Evolutionary conservation across 2,797 vertebrate genomes (phyloP), one percentile per base, ranked within the genome.

Genomic region (Ctenopoma kingsleyae): DNA sequence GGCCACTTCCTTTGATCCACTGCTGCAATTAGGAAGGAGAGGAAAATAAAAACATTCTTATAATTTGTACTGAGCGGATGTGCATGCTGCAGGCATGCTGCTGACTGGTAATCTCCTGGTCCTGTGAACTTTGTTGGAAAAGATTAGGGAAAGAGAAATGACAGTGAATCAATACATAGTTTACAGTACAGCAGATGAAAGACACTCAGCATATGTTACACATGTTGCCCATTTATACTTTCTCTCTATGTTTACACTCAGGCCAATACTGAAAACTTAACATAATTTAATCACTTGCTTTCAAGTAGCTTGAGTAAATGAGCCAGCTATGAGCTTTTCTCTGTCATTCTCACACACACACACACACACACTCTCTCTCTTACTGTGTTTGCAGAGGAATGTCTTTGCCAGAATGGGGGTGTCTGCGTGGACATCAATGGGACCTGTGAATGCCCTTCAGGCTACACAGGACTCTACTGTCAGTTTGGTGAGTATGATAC

Each of bases 371-470:
- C 16, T 19, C 27, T 67, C 53, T 60, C n/a, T 85, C 25, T 71
- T n/a, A 52, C 52, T 80, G 15, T 87, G 56, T 82, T 57, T 83
- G 76, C 86, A 11, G 94, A 95, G 38, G 93, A 94, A 85, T 99
- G 98, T 1, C 95, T 93, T 23, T 99, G 97, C 90, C 96, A 96
- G 78, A 99, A 99, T 0, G 97, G 97, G 19, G 98, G 97, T 38
- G 90, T 93, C 23, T 99, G 98, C 82, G 90, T 93, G 76, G 96
- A 96, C 75, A 83, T 92, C 62, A 97, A 97, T 0, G 94, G 92
- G 80, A 94, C 91, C 17, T 95, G 95, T 81, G 91, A 94, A 59
- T 95, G 95, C 71, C 93, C 94, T 22, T 75, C 92, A n/a, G 93
- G 94, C 67, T 82, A 93, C 84, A 97, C 96, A 3, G 86, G 96